Base-by-base conservation (phyloP, 2,797 vertebrate species). In the Scomberomorus guttatus region DNA sequence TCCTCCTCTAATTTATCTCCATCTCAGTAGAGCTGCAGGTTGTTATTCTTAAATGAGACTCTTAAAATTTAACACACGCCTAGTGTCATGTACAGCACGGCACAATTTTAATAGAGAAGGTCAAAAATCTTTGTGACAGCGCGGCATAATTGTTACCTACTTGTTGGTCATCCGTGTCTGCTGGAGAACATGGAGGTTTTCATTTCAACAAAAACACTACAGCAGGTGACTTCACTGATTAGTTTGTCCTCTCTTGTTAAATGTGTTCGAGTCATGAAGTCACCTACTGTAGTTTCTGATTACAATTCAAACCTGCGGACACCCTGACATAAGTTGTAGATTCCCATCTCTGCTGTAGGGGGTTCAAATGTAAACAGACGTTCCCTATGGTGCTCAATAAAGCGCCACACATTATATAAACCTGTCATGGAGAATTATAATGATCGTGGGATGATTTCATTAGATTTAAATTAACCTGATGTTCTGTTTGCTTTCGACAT, bases 191-290 rank as follows among this genome's bases (percentile, higher is more conserved):
- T 54, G 42, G 42, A 74, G 56, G 25, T 66, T 81, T 81, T 73
- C 32, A 15, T 58, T 88, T 85, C 80, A 91, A 90, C 69, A 84
- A 83, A 90, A 93, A 89, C 85, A 90, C 80, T 0, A 58, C 74
- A 44, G 66, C 60, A 44, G 63, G 42, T 77, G 74, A 77, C 87
- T 88, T 79, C 72, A 65, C 77, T 87, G 89, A 90, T 90, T 86
- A 84, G 65, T 87, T 89, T 89, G 78, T 80, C 84, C 51, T 73
- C 71, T 63, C 57, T 72, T 52, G 56, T 87, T 86, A 68, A 75
- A 85, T 37, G 52, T 72, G 69, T 80, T 78, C 20, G 52, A 61
- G 62, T 82, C 72, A 69, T 78, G 65, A 78, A 82, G 70, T 81
- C 77, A 80, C 51, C 64, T 24, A 65, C 71, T 32, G n/a, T 39